Evolutionary conservation across 2,888 invertebrate species (phyloP), one percentile per base, ranked within the genome.

Genomic region (Carabus problematicus): DNA sequence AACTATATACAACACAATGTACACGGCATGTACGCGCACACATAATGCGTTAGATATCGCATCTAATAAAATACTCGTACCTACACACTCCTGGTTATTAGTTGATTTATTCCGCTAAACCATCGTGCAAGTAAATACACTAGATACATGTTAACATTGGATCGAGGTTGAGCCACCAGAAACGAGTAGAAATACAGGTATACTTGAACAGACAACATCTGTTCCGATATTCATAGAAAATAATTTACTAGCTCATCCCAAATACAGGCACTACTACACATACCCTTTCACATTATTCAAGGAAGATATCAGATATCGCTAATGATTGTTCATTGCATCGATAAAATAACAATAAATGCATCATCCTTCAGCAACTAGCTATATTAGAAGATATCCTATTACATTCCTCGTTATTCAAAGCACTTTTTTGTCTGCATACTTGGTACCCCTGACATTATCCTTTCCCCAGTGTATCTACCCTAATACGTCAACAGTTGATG

Each of bases 401-500:
- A 58, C 66, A 47, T 66, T n/a, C 56, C 29, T 56, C 40, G 14
- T 56, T 56, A 39, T 59, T 66, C 42, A 47, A 63, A 39, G 52
- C 16, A 54, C 52, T 49, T 43, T 49, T 45, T 42, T 66, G 55
- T 59, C 47, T 58, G 64, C 3, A 29, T 29, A 6, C 29, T 6
- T 45, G 11, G 45, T 64, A 42, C 56, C 49, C 58, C 59, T 58
- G 47, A 59, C 42, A 49, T 66, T 58, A 66, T 66, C 58, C 66
- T 66, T 59, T 66, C 58, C 12, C 59, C 49, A 49, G 19, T 29
- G 29, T 66, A 66, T 66, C 66, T 66, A 66, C 66, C 66, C 66
- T 66, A 66, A 66, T 66, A 66, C 58, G 66, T 66, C 66, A 66
- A 66, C 66, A 59, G 66, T 66, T 66, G 66, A 66, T 66, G 66